phyloP scores from a whole-genome alignment of 1,140 invertebrate species.

The Pseudomyrmex concolor region DNA sequence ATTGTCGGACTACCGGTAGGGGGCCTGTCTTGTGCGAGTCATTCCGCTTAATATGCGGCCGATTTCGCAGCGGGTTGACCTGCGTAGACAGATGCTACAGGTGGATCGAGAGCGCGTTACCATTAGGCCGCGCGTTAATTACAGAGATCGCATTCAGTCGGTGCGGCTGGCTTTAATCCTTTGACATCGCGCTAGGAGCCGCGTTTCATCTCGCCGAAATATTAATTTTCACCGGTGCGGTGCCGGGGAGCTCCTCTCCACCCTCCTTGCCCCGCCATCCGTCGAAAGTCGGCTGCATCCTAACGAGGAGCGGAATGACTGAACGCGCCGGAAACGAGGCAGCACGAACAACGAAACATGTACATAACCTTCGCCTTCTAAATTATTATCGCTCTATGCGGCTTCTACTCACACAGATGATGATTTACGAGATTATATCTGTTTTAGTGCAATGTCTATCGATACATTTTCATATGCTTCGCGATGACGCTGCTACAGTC shows the following conservation, averaged over 20 bases:
- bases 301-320: slow-evolving; percentile 66
- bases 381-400: slow-evolving; percentile 65
- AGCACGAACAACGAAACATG: slow-evolving; percentile 55
- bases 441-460: neutral
- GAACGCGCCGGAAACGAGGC: slow-evolving; percentile 44
- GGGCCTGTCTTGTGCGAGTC: slow-evolving; percentile 78
- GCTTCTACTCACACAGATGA: slow-evolving; percentile 62
- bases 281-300: slow-evolving; percentile 10
- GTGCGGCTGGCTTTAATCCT: slow-evolving; percentile 68
- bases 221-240: slow-evolving; percentile 70
- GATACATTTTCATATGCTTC: neutral
- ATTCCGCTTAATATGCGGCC: slow-evolving; percentile 81
- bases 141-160: slow-evolving; percentile 80
- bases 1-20: slow-evolving; percentile 79
- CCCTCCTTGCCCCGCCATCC: too few species aligned
- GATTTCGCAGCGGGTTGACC: slow-evolving; percentile 58
- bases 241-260: slow-evolving; percentile 24
- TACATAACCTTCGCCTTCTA: slow-evolving; percentile 63
- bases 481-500: neutral
- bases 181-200: slow-evolving; percentile 75
- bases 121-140: slow-evolving; percentile 83
- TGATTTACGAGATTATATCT: slow-evolving; percentile 62
- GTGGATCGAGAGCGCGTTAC: slow-evolving; percentile 73
- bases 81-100: slow-evolving; percentile 71
- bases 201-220: slow-evolving; percentile 83